Conservation (phyloP, 1,140 invertebrate genomes). For the Thaumetopoea pityocampa region DNA sequence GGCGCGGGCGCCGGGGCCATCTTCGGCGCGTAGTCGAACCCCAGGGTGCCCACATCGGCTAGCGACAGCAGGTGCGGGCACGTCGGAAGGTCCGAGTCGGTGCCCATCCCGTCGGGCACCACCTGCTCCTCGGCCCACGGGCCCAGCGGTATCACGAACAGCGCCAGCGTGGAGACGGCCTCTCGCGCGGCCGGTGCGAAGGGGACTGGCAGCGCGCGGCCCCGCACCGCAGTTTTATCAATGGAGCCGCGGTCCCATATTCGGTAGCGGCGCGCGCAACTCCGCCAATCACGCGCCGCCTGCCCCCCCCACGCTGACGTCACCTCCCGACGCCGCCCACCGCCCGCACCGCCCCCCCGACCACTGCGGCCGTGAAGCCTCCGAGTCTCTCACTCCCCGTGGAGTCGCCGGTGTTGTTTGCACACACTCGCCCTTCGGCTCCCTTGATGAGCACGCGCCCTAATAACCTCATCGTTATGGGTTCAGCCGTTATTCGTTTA, state of each 20-base stretch:
- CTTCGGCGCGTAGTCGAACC: constrained; percentile 76
- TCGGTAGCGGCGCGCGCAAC: constrained; percentile 72
- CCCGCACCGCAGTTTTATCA: constrained; percentile 72
- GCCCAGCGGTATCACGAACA: constrained; percentile 71
- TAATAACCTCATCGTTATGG: too few relatives aligned
- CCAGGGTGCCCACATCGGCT: constrained; percentile 55
- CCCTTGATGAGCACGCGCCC: too few relatives aligned
- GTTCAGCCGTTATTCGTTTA: too few relatives aligned
- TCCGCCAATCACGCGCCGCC: constrained; percentile 54
- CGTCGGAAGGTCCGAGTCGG: constrained; percentile 52
- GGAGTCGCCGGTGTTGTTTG: too few relatives aligned
- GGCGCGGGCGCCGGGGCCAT: constrained; percentile 83
- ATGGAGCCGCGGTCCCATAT: constrained; percentile 75
- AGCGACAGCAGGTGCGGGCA: constrained; percentile 69
- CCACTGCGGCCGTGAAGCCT: constrained; percentile 31
- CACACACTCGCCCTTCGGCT: too few relatives aligned
- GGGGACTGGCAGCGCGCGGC: constrained; percentile 72
- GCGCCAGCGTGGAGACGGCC: constrained; percentile 67
- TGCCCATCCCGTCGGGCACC: constrained; percentile 72
- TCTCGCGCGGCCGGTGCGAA: constrained; percentile 63
- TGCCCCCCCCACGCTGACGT: constrained; percentile 59
- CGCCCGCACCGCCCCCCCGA: constrained; percentile 56
- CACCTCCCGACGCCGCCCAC: constrained; percentile 61
- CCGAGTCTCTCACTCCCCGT: constrained; percentile 14
- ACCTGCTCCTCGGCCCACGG: constrained; percentile 75